Evolutionary conservation across 2,797 vertebrate species (phyloP).

Genomic region (Phoxinus dragarum): DNA sequence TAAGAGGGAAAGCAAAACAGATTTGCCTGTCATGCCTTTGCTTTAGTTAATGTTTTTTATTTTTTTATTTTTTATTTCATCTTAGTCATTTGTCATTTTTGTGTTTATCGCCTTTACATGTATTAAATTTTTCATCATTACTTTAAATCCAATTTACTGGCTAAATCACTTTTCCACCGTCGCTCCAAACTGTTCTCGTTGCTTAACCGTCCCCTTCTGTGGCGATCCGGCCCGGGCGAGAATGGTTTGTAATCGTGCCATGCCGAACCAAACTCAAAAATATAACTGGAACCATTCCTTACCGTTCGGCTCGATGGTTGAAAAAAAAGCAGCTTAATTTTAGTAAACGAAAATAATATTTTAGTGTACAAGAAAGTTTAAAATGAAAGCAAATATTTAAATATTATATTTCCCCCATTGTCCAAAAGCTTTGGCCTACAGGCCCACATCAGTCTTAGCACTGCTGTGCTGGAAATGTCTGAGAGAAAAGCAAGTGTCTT

Average conservation of each 20-base stretch:
- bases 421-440: too few species aligned
- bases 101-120: background rate
- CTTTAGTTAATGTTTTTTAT: background rate
- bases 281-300: background rate
- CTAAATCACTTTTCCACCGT: background rate
- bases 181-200: background rate
- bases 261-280: background rate
- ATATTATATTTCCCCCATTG: background rate
- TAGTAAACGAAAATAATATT: background rate
- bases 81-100: background rate
- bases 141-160: background rate
- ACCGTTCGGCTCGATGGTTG: background rate
- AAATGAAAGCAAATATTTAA: background rate
- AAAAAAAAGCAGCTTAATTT: background rate
- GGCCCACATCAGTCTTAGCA: too few species aligned
- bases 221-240: background rate
- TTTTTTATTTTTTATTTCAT: too few species aligned
- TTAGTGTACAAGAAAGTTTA: background rate
- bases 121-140: background rate
- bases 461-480: too few species aligned
- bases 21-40: background rate
- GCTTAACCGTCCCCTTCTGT: too few species aligned
- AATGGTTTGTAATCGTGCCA: background rate
- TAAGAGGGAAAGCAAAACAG: constrained; percentile 13
- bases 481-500: too few species aligned